phyloP scores from a whole-genome alignment of 1,140 invertebrate species.

The Pogonomyrmex californicus region DNA sequence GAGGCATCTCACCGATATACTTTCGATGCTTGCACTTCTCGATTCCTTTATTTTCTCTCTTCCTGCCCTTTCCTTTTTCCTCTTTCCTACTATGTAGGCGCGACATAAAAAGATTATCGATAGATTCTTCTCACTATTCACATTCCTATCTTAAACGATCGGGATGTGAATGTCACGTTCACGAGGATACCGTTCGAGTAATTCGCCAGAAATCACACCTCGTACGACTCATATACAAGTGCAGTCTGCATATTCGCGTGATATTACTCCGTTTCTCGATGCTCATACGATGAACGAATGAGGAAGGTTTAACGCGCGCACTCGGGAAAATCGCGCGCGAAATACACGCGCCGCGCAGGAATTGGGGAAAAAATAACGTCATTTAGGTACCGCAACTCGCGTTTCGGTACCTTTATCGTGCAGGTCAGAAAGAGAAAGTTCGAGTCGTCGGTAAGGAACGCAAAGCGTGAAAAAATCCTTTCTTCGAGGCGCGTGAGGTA shows the following conservation, averaged over 20 bases:
- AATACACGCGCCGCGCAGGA: not conserved
- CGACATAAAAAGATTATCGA: not conserved
- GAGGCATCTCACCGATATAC: not conserved
- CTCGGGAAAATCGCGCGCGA: conserved; percentile 1
- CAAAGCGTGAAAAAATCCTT: conserved; percentile 45
- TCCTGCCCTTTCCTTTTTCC: not conserved
- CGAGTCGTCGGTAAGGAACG: conserved; percentile 11
- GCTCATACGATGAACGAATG: not conserved
- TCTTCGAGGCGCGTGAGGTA: conserved; percentile 34
- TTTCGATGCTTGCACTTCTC: not conserved
- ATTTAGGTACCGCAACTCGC: conserved; percentile 14
- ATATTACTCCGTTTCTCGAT: not conserved
- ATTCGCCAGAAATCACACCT: conserved; percentile 15
- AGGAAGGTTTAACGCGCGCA: not conserved
- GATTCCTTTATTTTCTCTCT: not conserved
- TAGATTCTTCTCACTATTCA: conserved; percentile 5
- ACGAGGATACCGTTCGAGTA: not conserved
- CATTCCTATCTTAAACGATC: conserved; percentile 40
- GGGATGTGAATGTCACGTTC: conserved; percentile 32
- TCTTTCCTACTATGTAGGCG: not conserved
- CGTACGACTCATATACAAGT: not conserved
- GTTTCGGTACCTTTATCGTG: conserved; percentile 26
- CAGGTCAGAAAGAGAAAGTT: conserved; percentile 47
- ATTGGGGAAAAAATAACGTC: conserved; percentile 22
- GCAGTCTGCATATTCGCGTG: conserved; percentile 9